Evolutionary conservation across 2,797 vertebrate genomes (phyloP), one percentile per base, ranked within the genome.

Genomic region (Periparus ater): DNA sequence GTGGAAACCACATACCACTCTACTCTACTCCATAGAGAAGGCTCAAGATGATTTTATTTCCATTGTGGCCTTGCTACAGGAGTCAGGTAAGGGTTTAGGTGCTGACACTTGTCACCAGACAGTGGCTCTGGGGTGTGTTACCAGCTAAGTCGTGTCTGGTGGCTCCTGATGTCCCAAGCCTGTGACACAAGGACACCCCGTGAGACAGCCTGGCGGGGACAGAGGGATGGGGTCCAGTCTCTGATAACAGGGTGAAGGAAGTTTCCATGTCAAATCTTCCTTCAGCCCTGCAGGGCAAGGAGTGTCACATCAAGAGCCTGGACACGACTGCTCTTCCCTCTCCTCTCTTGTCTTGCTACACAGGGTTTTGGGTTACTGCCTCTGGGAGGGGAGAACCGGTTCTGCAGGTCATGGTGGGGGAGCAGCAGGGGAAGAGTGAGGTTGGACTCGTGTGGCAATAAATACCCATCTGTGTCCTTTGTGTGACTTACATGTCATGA

Each of bases 311-410:
- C 48, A 60, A 45, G 91, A 60, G 65, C 85, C 80, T 16, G 81
- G 78, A 75, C 91, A 93, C 1, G 29, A 12, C 51, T 70, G 65
- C 73, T 91, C 76, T 86, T 78, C 79, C 87, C 66, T 89, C 62
- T 74, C 50, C 72, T 38, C 66, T 48, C 72, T 20, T 27, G 11
- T 20, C 65, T 62, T 55, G 87, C 70, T 21, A 7, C 78, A 26
- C 32, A 30, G 44, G 55, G 85, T 6, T 91, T 94, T 88, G 48
- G 20, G 89, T 91, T 95, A 19, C 73, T 92, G 89, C 85, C 82
- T 78, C 32, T 7, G 75, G 92, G 68, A 88, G 62, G 15, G 55
- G 16, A 68, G 91, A 96, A 97, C 96, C 25, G 27, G 96, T 96
- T 95, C 79, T 73, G 63, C 95, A 76, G 82, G 68, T 29, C 65